Base-by-base conservation (phyloP, 2,888 invertebrate genomes). In the Flabesymbios commensalis region DNA sequence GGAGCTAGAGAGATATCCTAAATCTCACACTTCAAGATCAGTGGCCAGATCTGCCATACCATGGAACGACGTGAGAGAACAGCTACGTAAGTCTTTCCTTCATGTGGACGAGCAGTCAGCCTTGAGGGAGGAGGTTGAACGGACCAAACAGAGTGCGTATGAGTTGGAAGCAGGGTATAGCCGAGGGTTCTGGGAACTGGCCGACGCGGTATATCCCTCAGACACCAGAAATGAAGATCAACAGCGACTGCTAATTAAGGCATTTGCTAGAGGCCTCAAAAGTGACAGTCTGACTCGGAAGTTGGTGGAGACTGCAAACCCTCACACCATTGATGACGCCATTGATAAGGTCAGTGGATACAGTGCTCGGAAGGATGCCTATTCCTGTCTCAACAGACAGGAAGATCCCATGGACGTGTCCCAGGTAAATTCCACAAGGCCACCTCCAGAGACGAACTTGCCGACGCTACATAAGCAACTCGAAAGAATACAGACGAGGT, bases 161-260 rank as follows among this genome's bases (percentile, higher is more conserved):
- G 57, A 57, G 24, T 14, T 33, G 7, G 32, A n/a, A 5, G 29
- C 48, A 14, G n/a, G 19, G 19, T 55, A 24, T 22, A 14, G 10
- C n/a, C 41, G 55, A 3, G 42, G 43, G 14, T 57, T 57, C 33
- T 31, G 45, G 32, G 48, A 48, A 19, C 31, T 32, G 10, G 57
- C 57, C n/a, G 47, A 48, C 24, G n/a, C 31, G 10, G 57, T 48
- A 5, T 57, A 57, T 48, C 57, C 48, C 4, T 19, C 7, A 19
- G 31, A 29, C 17, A 17, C 5, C 14, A 29, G 42, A 26, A 55
- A 55, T 28, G 42, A n/a, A 26, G 55, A 55, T 43, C 55, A 55
- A 22, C 19, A 41, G n/a, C 10, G 43, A n/a, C 10, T 55, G 28
- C n/a, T 55, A n/a, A 28, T 55, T 5, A 22, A 2, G n/a, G 55